Percentiles rank a stretch among this genome's conserved stretches.
Conservation (phyloP, 2,113 vertebrate genomes). For the Lucifuga dentata region DNA sequence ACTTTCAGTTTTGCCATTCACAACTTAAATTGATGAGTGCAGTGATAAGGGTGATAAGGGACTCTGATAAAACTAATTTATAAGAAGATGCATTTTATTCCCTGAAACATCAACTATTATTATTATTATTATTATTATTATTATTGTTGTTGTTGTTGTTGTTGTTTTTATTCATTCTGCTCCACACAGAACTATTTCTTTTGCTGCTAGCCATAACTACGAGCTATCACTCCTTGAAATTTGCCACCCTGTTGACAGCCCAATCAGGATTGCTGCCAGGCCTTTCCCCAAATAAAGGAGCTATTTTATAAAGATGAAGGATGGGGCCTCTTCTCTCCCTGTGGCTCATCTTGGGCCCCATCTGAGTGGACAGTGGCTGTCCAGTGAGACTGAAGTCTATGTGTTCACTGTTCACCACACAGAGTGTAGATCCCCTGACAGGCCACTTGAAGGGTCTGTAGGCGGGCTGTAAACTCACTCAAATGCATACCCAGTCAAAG, state of each 20-base stretch:
- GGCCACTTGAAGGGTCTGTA: not conserved
- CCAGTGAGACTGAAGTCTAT: not conserved
- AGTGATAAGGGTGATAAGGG: too few relatives aligned
- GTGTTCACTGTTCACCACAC: too few relatives aligned
- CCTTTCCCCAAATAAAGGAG: constrained; percentile 28
- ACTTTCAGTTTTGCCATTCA: constrained; percentile 59
- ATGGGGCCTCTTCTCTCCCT: constrained; percentile 12
- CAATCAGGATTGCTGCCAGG: constrained; percentile 39
- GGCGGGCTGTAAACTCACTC: not conserved
- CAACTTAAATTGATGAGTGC: constrained; percentile 68
- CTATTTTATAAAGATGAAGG: constrained; percentile 21
- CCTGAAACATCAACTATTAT: constrained; percentile 10
- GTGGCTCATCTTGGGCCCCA: not conserved
- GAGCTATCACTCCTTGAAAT: constrained; percentile 8
- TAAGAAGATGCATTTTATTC: constrained; percentile 35
- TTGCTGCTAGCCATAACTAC: constrained; percentile 8
- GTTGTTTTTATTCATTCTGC: too few relatives aligned
- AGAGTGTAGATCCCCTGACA: too few relatives aligned
- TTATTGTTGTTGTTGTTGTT: too few relatives aligned
- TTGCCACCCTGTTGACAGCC: constrained; percentile 27
- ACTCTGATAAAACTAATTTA: constrained; percentile 19
- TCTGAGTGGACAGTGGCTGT: constrained; percentile 11
- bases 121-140: too few relatives aligned
- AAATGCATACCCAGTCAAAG: not conserved
- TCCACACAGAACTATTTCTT: not conserved